Evolutionary conservation across 2,113 vertebrate species (phyloP), one percentile per base, ranked within the genome.

Genomic region (Carollia perspicillata): DNA sequence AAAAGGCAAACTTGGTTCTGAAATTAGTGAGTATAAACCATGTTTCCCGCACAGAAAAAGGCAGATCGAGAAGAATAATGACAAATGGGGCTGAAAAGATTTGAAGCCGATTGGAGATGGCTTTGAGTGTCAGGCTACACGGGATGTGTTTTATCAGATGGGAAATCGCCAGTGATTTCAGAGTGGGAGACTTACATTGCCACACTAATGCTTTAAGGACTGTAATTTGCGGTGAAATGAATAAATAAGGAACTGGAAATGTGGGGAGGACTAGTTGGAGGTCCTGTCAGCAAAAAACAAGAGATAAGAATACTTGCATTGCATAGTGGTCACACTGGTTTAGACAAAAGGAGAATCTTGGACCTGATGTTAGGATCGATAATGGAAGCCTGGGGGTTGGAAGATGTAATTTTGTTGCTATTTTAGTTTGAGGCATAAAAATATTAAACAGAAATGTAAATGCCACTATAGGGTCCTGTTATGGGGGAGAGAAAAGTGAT

Each of bases 361-460:
- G 6, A 63, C 26, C 44, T 47, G 47, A 26, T 69, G 5, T 53
- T 69, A 53, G 14, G 68, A 75, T 53, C 78, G 23, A 35, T 28
- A 55, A 69, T 18, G 6, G 42, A 90, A 11, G 17, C 12, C 35
- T 63, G 6, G 13, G 16, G 10, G 11, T 14, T 55, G 30, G 3
- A 22, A 85, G 49, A 55, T 60, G 5, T 58, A 17, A 79, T 26
- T 90, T 88, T 74, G 14, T 58, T 60, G 26, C 40, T 63, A 79
- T 69, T 84, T 97, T 60, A 88, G 28, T 69, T 89, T 84, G 13
- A 35, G 17, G 18, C 49, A 79, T 84, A 66, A 94, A 77, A 83
- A n/a, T 14, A 22, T 66, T 35, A 23, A 93, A 13, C 14, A 42
- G 33, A 90, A 90, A 88, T 69, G 30, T 90, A 80, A 79, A 74